Conservation (phyloP, 1,140 invertebrate species). For the Trachelipus rathkii region DNA sequence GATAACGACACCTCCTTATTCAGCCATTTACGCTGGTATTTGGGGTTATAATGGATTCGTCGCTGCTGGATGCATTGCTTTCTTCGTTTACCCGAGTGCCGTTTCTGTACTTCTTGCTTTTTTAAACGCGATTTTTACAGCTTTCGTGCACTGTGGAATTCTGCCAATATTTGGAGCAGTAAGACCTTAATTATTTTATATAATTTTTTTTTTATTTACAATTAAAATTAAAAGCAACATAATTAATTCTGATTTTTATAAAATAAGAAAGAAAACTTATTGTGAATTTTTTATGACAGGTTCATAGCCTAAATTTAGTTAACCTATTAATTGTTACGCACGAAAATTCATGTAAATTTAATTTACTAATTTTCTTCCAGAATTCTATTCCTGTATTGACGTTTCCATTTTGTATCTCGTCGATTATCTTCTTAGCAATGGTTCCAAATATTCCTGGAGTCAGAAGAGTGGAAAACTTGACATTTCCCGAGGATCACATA, state of each 20-base stretch:
- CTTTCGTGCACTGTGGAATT: slow-evolving; percentile 32
- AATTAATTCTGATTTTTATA: background rate
- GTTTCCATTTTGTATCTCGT: background rate
- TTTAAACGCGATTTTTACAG: slow-evolving; percentile 34
- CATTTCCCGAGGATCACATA: background rate
- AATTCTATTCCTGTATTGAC: background rate
- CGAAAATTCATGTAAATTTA: background rate
- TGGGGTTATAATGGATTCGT: slow-evolving; percentile 44
- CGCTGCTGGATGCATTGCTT: slow-evolving; percentile 31
- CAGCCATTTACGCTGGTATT: slow-evolving; percentile 29
- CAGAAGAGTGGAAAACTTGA: background rate
- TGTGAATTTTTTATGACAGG: background rate
- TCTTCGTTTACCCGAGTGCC: slow-evolving; percentile 34
- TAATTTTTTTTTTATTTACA: background rate
- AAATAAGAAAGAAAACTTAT: background rate
- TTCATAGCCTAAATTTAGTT: background rate
- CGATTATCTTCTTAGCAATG: background rate
- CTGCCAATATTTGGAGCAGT: slow-evolving; percentile 31
- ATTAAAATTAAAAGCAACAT: background rate
- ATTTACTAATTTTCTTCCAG: background rate
- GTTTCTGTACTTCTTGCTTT: slow-evolving; percentile 25
- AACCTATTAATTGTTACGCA: background rate
- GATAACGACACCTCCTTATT: slow-evolving; percentile 24
- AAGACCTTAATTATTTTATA: background rate
- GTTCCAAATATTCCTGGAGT: background rate